phyloP scores from a whole-genome alignment of 1,140 invertebrate genomes.

The Bombus confusus region DNA sequence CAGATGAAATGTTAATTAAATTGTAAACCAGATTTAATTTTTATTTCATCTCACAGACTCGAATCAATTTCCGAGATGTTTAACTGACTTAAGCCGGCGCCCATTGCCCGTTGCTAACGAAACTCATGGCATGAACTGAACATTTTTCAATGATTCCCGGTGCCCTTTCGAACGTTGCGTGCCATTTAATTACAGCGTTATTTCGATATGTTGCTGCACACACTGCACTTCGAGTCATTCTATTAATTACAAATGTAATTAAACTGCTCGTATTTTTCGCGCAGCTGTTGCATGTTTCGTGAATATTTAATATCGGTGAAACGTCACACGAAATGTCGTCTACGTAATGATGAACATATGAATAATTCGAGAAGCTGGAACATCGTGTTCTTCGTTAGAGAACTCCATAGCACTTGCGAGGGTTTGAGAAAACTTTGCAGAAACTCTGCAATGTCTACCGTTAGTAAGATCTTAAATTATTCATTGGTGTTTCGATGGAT shows the following conservation, averaged over 20 bases:
- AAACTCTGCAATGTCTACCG: background rate
- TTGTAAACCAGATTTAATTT: slow-evolving; percentile 36
- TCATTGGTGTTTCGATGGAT: slow-evolving; percentile 6
- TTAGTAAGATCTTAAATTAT: slow-evolving; percentile 13
- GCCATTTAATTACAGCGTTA: background rate
- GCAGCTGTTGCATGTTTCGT: background rate
- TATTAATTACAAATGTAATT: slow-evolving; percentile 38
- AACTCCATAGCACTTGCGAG: background rate
- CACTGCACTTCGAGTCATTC: background rate
- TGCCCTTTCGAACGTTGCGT: rapidly evolving
- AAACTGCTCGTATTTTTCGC: background rate
- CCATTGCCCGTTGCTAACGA: too few species aligned
- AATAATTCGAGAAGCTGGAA: background rate
- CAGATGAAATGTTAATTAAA: slow-evolving; percentile 46
- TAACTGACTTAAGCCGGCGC: background rate
- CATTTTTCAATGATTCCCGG: background rate
- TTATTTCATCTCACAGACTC: slow-evolving; percentile 28
- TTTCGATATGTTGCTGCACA: background rate
- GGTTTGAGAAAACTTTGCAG: background rate
- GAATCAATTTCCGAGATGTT: slow-evolving; percentile 11
- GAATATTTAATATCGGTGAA: slow-evolving; percentile 14
- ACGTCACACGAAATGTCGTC: background rate
- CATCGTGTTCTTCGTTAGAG: background rate
- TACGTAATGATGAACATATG: background rate
- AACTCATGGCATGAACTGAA: too few species aligned